Evolutionary conservation across 1,140 invertebrate genomes (phyloP).

Genomic region (Drosophila murphyi): DNA sequence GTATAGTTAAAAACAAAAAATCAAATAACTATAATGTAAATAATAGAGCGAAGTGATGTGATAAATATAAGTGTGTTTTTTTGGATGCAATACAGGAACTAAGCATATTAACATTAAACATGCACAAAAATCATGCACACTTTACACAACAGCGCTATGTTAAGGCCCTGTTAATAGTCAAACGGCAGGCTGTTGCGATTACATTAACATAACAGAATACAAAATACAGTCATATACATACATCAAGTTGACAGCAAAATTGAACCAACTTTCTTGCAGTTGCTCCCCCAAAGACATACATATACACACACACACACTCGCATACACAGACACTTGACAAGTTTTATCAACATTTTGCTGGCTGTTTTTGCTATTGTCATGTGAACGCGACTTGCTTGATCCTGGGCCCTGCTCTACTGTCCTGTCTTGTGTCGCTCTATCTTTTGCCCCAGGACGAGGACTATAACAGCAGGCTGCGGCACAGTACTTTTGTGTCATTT

Average conservation of each 20-base stretch:
- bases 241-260: constrained; percentile 23
- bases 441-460: constrained; percentile 29
- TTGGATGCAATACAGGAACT: constrained; percentile 21
- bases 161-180: constrained; percentile 31
- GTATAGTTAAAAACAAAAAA: constrained; percentile 14
- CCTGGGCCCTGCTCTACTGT: constrained; percentile 29
- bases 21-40: constrained; percentile 47
- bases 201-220: constrained; percentile 2
- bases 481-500: constrained; percentile 67
- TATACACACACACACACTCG: constrained; percentile 4
- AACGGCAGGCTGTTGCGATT: constrained; percentile 44
- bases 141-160: constrained; percentile 21
- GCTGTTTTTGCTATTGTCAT: constrained; percentile 26
- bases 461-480: neutral
- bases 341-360: constrained; percentile 68
- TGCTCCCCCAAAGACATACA: constrained; percentile 8
- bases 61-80: constrained; percentile 44
- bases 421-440: constrained; percentile 18
- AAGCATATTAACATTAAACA: constrained; percentile 16
- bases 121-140: constrained; percentile 37
- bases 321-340: constrained; percentile 48
- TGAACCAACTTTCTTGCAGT: constrained; percentile 26
- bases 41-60: constrained; percentile 71
- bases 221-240: constrained; percentile 12
- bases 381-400: constrained; percentile 52